These are phyloP conservation scores for Scarus forsteni DNA, from an alignment of 2,797 vertebrate species.

Conservation along the genomic window DNA sequence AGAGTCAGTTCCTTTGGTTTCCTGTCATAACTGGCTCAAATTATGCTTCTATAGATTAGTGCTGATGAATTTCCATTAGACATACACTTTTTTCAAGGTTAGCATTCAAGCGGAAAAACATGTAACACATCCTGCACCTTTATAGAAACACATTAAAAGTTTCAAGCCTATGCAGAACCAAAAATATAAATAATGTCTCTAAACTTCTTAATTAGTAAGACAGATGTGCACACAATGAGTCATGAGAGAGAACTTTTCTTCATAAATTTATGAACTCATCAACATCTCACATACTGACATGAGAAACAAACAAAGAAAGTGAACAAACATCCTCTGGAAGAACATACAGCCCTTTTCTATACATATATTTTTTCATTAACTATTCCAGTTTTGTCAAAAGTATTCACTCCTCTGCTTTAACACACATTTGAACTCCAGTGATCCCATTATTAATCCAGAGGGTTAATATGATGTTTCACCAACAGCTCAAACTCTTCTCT, in stretches of 20 bases:
- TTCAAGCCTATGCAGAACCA: not conserved
- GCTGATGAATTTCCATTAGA: too few species aligned
- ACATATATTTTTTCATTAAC: too few species aligned
- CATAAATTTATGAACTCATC: not conserved
- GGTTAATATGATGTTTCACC: too few species aligned
- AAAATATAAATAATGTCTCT: not conserved
- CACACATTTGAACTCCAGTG: too few species aligned
- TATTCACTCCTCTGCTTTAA: too few species aligned
- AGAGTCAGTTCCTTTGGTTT: not conserved
- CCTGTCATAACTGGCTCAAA: too few species aligned
- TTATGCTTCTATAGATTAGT: too few species aligned
- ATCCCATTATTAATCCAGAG: too few species aligned
- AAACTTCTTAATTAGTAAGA: conserved; percentile 22
- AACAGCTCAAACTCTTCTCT: too few species aligned
- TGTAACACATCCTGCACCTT: not conserved
- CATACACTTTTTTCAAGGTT: too few species aligned
- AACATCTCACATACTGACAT: conserved; percentile 1
- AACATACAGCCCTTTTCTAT: not conserved
- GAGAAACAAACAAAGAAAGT: conserved; percentile 19
- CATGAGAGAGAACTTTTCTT: conserved; percentile 10
- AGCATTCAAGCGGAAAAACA: too few species aligned
- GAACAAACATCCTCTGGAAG: conserved; percentile 16
- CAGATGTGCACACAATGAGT: conserved; percentile 19
- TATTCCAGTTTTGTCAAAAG: too few species aligned
- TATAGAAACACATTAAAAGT: not conserved